Evolutionary conservation across 2,888 invertebrate species (phyloP), one percentile per base, ranked within the genome.

Genomic region (Hyposoter dolosus): DNA sequence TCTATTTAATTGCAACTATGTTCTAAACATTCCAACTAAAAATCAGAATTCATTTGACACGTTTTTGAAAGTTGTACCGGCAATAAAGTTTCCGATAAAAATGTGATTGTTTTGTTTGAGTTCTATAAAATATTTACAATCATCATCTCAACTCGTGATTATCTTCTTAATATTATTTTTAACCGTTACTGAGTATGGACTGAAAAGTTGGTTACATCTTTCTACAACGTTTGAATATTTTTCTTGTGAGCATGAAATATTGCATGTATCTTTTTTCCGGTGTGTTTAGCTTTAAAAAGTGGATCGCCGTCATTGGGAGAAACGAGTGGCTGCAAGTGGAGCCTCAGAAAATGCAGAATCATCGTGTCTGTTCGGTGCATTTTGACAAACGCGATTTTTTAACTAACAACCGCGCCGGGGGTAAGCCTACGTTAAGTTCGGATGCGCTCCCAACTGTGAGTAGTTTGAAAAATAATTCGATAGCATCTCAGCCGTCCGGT

Each of bases 301-400:
- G 76, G 82, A 66, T 81, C 50, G 65, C n/a, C n/a, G n/a, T 66
- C 28, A 40, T 43, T 35, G 32, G 65, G 45, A 65, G 43, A 19
- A 56, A 43, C 9, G 53, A 74, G 23, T 75, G 82, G 82, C 45
- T 82, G 75, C 56, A 75, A 43, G 12, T 56, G 43, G 76, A 69
- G 19, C 60, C 76, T 76, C 43, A 1, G 45, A 56, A 82, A 45
- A 43, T 76, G 43, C n/a, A 75, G 56, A 75, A 68, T 68, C 45
- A 45, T 15, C 82, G 75, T 5, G 75, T 82, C 68, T 75, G 82
- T 68, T 82, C 75, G 82, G 68, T 3, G 23, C 75, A 68, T 65
- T 75, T 82, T 50, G 23, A 81, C 32, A 60, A 65, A 32, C 19
- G 7, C 3, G 81, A 81, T 81, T 65, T 53, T 17, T 15, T 15